Base-by-base conservation (phyloP, 2,797 vertebrate species). In the Syncerus caffer region DNA sequence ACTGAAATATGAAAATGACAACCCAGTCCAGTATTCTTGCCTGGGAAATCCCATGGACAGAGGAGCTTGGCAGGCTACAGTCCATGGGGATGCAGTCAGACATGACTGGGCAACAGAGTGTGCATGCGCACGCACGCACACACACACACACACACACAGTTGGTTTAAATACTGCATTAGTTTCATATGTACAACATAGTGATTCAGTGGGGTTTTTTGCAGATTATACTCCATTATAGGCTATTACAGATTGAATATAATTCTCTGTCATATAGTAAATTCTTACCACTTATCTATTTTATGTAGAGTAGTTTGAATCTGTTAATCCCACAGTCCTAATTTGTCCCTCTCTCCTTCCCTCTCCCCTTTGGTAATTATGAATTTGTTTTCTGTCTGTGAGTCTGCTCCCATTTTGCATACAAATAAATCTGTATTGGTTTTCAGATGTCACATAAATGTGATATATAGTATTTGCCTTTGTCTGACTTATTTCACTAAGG, bases 51-150 rank as follows among this genome's bases (percentile, higher is more conserved):
- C 38, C 6, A 45, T 42, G 71, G 23, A 74, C 71, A 74, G 23
- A 45, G 71, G 71, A 74, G 71, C 71, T 42, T 45, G 38, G 38
- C 71, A 45, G 12, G 38, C 34, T 15, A 42, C 6, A 74, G 11
- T 42, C 23, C 71, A 74, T 74, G 71, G 12, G 23, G 23, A 14
- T 15, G 71, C 71, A 42, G 71, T 74, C 38, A 74, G 12, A 74
- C 71, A 74, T 7, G 0, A 42, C 11, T 42, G 67, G 6, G 67
- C 67, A 67, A 71, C 64, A 21, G 64, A 38, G 2, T 71, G 64
- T 12, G 34, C n/a, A 38, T 0, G 4, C 64, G 67, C 0, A 2
- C 0, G 5, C n/a, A 45, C 45, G 10, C 19, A 34, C 29, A 7
- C 14, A 15, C 12, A 14, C 16, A 19, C 62, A 64, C 31, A 34